Conservation (phyloP, 2,888 invertebrate species). For the Orthosia gracilis region DNA sequence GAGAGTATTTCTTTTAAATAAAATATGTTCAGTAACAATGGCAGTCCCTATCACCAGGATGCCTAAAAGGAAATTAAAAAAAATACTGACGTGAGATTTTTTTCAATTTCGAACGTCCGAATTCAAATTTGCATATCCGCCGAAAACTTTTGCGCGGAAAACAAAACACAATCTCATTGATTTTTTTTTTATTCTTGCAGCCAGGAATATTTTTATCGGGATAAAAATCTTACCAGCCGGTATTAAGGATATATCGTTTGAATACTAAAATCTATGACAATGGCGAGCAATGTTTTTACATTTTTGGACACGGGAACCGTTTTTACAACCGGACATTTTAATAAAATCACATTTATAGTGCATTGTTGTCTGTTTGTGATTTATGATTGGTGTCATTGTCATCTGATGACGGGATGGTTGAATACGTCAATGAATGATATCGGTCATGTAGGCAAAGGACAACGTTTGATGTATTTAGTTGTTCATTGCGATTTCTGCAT, state of each 20-base stretch:
- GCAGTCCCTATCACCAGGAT: conserved; percentile 33
- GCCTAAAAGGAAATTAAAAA: conserved; percentile 50
- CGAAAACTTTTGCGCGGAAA: conserved; percentile 56
- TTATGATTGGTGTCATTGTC: conserved; percentile 56
- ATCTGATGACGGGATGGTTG: conserved; percentile 41
- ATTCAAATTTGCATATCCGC: conserved; percentile 73
- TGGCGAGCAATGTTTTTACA: conserved; percentile 69
- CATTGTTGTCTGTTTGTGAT: conserved; percentile 71
- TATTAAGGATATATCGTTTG: conserved; percentile 70
- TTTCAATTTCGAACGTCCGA: conserved; percentile 39
- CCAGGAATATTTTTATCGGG: conserved; percentile 51
- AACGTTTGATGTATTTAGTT: background rate
- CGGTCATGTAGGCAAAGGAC: background rate
- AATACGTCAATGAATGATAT: conserved; percentile 45
- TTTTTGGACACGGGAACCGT: conserved; percentile 74
- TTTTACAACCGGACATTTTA: conserved; percentile 72
- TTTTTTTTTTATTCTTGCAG: conserved; percentile 31
- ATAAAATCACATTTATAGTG: conserved; percentile 72
- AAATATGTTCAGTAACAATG: conserved; percentile 19
- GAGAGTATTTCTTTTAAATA: background rate
- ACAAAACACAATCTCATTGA: conserved; percentile 29
- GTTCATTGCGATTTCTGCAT: conserved; percentile 6
- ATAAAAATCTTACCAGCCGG: conserved; percentile 74
- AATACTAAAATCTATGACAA: conserved; percentile 81
- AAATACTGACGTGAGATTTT: conserved; percentile 12